These are phyloP conservation scores for Cosmia pyralina DNA, from an alignment of 2,888 invertebrate species.

Conservation along the genomic window DNA sequence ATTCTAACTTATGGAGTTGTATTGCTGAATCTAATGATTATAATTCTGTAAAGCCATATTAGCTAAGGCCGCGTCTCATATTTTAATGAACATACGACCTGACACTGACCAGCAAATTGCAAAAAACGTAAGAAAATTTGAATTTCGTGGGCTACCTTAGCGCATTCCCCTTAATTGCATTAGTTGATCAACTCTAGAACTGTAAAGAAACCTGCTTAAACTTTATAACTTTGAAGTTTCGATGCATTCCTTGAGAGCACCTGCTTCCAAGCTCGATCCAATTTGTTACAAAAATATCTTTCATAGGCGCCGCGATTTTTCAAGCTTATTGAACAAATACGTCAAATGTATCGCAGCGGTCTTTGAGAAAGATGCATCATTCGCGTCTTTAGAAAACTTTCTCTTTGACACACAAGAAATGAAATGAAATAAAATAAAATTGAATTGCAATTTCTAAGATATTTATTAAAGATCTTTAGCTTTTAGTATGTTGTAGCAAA, in stretches of 20 bases:
- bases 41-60: too few relatives aligned
- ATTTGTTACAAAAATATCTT: conserved; percentile 36
- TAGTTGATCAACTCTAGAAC: not conserved
- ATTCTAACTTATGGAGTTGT: too few relatives aligned
- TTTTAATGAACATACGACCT: too few relatives aligned
- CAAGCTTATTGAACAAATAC: conserved; percentile 44
- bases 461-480: not conserved
- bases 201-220: conserved; percentile 8
- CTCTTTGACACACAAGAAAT: conserved; percentile 35
- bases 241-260: conserved; percentile 24
- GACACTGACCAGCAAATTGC: too few relatives aligned
- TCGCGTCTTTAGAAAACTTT: conserved; percentile 46
- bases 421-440: conserved; percentile 30
- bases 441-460: conserved; percentile 19
- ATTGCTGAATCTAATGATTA: too few relatives aligned
- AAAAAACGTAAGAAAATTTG: too few relatives aligned
- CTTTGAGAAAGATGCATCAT: conserved; percentile 44
- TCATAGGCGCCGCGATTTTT: conserved; percentile 30
- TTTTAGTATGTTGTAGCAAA: conserved; percentile 19
- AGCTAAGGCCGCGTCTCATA: too few relatives aligned
- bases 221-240: not conserved
- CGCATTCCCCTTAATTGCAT: not conserved
- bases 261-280: conserved; percentile 15
- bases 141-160: too few relatives aligned
- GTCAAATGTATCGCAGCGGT: conserved; percentile 33